These are phyloP conservation scores for Tricholauxania praeusta DNA, from an alignment of 2,888 invertebrate species.

Conservation along the genomic window DNA sequence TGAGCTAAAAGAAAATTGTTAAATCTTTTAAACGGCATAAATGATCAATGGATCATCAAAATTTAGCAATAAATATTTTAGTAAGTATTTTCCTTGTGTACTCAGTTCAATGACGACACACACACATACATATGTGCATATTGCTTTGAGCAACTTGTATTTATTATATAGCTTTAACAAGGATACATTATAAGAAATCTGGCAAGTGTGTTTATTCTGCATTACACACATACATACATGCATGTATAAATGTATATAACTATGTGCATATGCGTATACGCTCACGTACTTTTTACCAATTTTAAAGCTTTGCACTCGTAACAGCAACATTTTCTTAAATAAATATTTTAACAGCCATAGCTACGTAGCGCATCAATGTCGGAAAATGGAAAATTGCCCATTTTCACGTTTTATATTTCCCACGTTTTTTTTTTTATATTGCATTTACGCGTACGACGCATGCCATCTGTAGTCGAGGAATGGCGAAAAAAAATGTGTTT, in stretches of 20 bases:
- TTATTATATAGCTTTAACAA: too few species aligned
- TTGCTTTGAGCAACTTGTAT: too few species aligned
- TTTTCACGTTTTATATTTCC: slow-evolving; percentile 10
- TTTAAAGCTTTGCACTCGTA: background rate
- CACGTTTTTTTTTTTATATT: background rate
- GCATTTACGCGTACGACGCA: too few species aligned
- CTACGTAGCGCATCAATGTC: background rate
- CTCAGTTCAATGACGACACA: too few species aligned
- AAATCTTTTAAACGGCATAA: too few species aligned
- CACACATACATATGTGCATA: too few species aligned
- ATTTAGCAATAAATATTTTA: too few species aligned
- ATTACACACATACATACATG: background rate
- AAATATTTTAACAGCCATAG: background rate
- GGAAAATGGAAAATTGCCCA: slow-evolving; percentile 13
- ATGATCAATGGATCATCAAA: too few species aligned
- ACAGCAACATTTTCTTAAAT: background rate
- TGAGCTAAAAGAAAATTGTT: too few species aligned
- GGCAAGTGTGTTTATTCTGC: background rate
- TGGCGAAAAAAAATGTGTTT: too few species aligned
- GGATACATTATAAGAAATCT: background rate
- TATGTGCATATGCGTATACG: background rate
- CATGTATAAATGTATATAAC: background rate
- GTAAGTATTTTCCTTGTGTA: too few species aligned
- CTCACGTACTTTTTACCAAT: background rate
- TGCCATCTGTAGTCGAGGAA: too few species aligned